These are phyloP conservation scores for Oryctolagus cuniculus DNA, from an alignment of 2,113 vertebrate species.

Conservation along the genomic window DNA sequence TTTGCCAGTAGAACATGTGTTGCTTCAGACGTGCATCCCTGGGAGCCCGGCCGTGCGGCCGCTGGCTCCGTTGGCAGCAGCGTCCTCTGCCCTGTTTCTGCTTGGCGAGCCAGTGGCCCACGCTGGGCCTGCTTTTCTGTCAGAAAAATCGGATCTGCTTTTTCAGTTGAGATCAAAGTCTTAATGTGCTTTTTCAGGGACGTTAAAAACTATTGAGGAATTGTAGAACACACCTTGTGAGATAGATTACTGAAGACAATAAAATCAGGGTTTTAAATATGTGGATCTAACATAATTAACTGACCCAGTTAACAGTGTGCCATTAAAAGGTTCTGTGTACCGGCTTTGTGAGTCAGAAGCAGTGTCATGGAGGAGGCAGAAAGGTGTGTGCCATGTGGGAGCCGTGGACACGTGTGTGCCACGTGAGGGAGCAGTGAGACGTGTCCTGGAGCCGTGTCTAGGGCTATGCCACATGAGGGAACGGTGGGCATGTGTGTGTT, in stretches of 20 bases:
- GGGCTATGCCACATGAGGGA: too few species aligned
- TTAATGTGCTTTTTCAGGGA: neutral
- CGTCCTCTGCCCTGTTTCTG: neutral
- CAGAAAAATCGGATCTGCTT: slow-evolving; percentile 38
- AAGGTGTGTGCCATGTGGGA: too few species aligned
- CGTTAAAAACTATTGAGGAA: neutral
- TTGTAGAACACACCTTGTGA: neutral
- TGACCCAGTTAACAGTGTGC: neutral
- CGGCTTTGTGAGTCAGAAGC: too few species aligned
- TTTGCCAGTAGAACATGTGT: too few species aligned
- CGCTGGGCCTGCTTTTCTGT: neutral
- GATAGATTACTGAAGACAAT: neutral
- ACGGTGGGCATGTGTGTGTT: too few species aligned
- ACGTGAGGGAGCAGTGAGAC: too few species aligned
- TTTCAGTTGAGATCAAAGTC: neutral
- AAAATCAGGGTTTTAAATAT: neutral
- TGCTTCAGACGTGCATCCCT: too few species aligned
- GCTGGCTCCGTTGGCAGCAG: too few species aligned
- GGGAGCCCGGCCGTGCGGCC: too few species aligned
- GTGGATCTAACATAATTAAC: neutral
- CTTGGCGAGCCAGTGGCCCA: slow-evolving; percentile 1
- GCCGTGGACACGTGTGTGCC: too few species aligned
- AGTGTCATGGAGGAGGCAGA: too few species aligned
- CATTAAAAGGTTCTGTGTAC: neutral
- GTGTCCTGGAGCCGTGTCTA: too few species aligned